Percentiles rank a stretch among this genome's conserved stretches.
Evolutionary conservation across 2,888 invertebrate species (phyloP).

Genomic region (Leucophora obtusa): DNA sequence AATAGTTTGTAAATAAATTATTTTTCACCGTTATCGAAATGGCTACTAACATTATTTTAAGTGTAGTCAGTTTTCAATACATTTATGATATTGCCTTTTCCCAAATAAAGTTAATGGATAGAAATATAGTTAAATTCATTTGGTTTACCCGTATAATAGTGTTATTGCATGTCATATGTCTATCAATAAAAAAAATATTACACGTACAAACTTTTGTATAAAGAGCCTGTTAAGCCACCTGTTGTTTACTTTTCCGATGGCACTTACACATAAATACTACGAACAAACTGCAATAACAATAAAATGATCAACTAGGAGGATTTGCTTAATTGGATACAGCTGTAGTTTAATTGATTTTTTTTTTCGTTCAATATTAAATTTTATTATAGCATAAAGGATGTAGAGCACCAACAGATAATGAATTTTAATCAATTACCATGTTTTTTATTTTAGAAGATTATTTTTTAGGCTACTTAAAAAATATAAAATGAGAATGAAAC

Average conservation of each 20-base stretch:
- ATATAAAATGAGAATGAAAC: too few species aligned
- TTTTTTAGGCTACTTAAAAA: too few species aligned
- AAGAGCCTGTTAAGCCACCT: constrained; percentile 25
- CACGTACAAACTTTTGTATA: constrained; percentile 33
- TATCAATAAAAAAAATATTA: constrained; percentile 61
- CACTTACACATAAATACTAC: background rate
- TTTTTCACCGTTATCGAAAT: too few species aligned
- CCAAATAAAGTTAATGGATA: too few species aligned
- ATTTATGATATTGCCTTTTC: too few species aligned
- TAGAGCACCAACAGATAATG: constrained; percentile 28
- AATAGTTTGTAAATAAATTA: too few species aligned
- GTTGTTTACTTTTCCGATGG: constrained; percentile 30
- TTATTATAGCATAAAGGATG: constrained; percentile 26
- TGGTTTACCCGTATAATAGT: constrained; percentile 37
- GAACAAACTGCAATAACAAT: constrained; percentile 31
- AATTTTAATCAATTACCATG: constrained; percentile 45
- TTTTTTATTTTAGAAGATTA: too few species aligned
- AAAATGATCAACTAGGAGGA: constrained; percentile 59
- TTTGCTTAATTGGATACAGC: constrained; percentile 58
- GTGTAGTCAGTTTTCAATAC: too few species aligned
- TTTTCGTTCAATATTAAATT: constrained; percentile 5
- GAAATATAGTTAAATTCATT: constrained; percentile 37
- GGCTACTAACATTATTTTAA: too few species aligned
- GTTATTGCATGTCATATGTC: constrained; percentile 60
- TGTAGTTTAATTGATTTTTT: constrained; percentile 58